A percentile compares a stretch with the other conserved stretches of the same genome.
These are phyloP conservation scores for Coptodon bakossiorum DNA, from an alignment of 2,113 vertebrate genomes.

Conservation along the genomic window DNA sequence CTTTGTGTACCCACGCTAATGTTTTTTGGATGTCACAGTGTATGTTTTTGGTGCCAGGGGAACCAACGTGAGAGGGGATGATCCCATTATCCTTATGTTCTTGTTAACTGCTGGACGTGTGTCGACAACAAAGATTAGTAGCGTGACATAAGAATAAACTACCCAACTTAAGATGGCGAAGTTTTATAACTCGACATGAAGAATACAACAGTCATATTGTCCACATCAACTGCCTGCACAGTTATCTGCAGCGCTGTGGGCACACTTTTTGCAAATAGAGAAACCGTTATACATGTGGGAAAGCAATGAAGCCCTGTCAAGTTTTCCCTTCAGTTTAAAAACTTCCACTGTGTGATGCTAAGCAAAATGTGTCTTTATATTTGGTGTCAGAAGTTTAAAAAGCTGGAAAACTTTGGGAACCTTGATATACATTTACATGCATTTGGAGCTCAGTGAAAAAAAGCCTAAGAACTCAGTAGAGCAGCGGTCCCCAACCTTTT, in stretches of 20 bases:
- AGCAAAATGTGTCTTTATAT: neutral
- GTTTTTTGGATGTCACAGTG: neutral
- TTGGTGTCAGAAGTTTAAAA: neutral
- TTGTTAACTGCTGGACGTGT: neutral
- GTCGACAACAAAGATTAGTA: slow-evolving; percentile 21
- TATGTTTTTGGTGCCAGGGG: neutral
- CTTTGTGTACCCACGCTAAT: slow-evolving; percentile 6
- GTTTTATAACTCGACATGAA: slow-evolving; percentile 7
- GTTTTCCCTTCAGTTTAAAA: neutral
- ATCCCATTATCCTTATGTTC: neutral
- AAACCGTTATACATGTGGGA: neutral
- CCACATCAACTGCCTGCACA: neutral
- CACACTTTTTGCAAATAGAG: neutral
- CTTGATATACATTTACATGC: neutral
- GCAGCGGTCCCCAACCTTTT: rapidly evolving
- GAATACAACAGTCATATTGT: neutral
- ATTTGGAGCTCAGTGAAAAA: neutral
- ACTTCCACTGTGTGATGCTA: neutral
- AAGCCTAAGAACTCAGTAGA: neutral
- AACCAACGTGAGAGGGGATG: neutral
- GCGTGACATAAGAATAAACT: neutral
- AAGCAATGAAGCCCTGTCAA: neutral
- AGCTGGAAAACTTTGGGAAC: neutral
- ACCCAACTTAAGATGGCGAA: slow-evolving; percentile 5
- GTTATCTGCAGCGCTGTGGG: neutral